Percentiles rank a stretch among this genome's conserved stretches.
Conservation (phyloP, 2,113 vertebrate species). For the Channa maculata region DNA sequence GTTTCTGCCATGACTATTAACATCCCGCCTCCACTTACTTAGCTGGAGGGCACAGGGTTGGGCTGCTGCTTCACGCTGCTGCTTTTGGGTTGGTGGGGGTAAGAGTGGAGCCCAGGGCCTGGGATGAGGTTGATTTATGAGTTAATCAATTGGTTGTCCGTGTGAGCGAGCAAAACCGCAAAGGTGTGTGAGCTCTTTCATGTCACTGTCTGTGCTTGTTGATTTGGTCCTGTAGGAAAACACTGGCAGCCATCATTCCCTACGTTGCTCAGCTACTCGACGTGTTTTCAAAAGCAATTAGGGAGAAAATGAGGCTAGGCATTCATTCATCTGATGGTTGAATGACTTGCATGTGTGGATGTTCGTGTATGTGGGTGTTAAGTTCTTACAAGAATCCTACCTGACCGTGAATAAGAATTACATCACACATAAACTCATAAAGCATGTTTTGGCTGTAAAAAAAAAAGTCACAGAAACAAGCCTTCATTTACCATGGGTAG, state of each 20-base stretch:
- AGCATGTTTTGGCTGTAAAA: background rate
- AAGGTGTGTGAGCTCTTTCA: conserved; percentile 77
- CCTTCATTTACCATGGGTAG: background rate
- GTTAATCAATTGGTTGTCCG: conserved; percentile 81
- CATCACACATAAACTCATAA: background rate
- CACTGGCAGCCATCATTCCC: conserved; percentile 71
- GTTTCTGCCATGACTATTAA: conserved; percentile 74
- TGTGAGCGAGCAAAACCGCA: conserved; percentile 78
- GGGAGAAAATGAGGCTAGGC: conserved; percentile 65
- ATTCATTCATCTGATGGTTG: conserved; percentile 66
- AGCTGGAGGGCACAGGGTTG: conserved; percentile 82
- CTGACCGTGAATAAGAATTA: conserved; percentile 30
- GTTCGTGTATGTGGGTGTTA: conserved; percentile 22
- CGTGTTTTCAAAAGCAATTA: conserved; percentile 81
- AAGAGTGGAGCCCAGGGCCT: conserved; percentile 55
- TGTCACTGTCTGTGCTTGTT: conserved; percentile 77
- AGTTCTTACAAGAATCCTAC: conserved; percentile 22
- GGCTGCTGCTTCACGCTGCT: conserved; percentile 72
- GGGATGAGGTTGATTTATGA: conserved; percentile 83
- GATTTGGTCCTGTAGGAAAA: conserved; percentile 76
- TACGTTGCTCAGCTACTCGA: conserved; percentile 70
- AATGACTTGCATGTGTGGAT: conserved; percentile 45
- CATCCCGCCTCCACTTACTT: conserved; percentile 75
- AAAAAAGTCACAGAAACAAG: conserved; percentile 4
- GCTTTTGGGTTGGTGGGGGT: conserved; percentile 50